Evolutionary conservation across 2,888 invertebrate species (phyloP).

Genomic region (Melolontha melolontha): DNA sequence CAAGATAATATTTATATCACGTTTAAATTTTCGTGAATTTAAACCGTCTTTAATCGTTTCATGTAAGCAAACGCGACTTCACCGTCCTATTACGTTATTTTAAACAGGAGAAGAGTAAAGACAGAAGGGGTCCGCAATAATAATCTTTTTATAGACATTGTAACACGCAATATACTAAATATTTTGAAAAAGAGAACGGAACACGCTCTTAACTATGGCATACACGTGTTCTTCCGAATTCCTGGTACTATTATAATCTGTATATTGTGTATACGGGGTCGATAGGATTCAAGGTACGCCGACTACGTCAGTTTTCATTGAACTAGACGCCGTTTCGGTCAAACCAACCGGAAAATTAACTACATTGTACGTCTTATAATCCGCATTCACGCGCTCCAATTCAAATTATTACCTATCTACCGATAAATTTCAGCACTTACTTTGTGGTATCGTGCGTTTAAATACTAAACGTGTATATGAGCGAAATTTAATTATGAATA

Average conservation of each 20-base stretch:
- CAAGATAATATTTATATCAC: no score
- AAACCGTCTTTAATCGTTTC: no score
- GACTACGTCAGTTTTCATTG: slow-evolving; percentile 47
- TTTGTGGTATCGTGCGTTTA: slow-evolving; percentile 4
- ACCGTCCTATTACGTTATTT: slow-evolving; percentile 2
- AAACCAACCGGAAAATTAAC: slow-evolving; percentile 42
- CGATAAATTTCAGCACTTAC: slow-evolving; percentile 11
- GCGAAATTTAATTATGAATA: slow-evolving; percentile 24
- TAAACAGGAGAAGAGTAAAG: no score
- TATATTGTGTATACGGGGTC: slow-evolving; percentile 26
- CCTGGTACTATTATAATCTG: slow-evolving; percentile 33
- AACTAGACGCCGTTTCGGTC: slow-evolving; percentile 45
- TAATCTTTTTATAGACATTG: slow-evolving; percentile 15
- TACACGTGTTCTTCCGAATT: slow-evolving; percentile 32
- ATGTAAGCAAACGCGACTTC: no score
- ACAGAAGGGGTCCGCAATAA: slow-evolving; percentile 1
- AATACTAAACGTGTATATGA: slow-evolving; percentile 16
- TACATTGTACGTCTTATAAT: slow-evolving; percentile 35
- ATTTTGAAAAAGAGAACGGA: slow-evolving; percentile 15
- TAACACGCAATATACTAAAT: slow-evolving; percentile 29
- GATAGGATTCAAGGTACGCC: slow-evolving; percentile 43
- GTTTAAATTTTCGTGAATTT: no score
- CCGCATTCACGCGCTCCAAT: slow-evolving; percentile 29
- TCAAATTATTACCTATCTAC: slow-evolving; percentile 24
- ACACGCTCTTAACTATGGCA: slow-evolving; percentile 5